Percentiles rank a stretch among this genome's conserved stretches.
These are phyloP conservation scores for Cyclina sinensis DNA, from an alignment of 1,140 invertebrate genomes.

Conservation along the genomic window DNA sequence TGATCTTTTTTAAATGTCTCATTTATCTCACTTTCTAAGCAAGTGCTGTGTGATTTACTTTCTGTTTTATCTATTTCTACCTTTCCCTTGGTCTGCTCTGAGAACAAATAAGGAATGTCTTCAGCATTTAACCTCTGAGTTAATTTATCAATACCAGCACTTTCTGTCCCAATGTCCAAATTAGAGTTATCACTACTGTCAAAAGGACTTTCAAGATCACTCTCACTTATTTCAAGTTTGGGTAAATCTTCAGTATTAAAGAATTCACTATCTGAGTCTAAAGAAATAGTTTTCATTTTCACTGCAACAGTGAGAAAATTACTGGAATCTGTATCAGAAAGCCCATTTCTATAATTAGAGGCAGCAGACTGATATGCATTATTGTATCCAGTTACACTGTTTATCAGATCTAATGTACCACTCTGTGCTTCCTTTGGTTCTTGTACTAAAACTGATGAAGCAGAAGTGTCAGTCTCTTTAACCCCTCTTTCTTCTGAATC, in stretches of 20 bases:
- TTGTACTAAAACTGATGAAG: not conserved
- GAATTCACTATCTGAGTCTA: constrained; percentile 58
- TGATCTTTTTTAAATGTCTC: not conserved
- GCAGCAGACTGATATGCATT: constrained; percentile 34
- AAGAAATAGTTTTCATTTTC: constrained; percentile 56
- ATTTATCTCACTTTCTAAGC: not conserved
- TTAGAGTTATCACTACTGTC: constrained; percentile 52
- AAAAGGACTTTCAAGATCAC: constrained; percentile 55
- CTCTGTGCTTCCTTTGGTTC: not conserved
- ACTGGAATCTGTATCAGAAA: not conserved
- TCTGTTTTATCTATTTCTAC: not conserved
- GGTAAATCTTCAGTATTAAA: constrained; percentile 59
- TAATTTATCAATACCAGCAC: constrained; percentile 42
- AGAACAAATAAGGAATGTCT: not conserved
- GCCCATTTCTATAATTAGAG: not conserved
- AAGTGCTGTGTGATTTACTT: not conserved
- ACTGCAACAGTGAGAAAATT: constrained; percentile 49
- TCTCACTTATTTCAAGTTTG: constrained; percentile 63
- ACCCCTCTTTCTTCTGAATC: not conserved
- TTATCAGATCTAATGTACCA: not conserved
- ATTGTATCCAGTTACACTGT: not conserved
- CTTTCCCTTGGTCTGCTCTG: not conserved
- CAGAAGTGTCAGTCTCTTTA: not conserved
- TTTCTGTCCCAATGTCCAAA: constrained; percentile 50
- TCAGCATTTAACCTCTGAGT: constrained; percentile 29